These are phyloP conservation scores for Pao palembangensis DNA, from an alignment of 2,113 vertebrate species.

Conservation along the genomic window DNA sequence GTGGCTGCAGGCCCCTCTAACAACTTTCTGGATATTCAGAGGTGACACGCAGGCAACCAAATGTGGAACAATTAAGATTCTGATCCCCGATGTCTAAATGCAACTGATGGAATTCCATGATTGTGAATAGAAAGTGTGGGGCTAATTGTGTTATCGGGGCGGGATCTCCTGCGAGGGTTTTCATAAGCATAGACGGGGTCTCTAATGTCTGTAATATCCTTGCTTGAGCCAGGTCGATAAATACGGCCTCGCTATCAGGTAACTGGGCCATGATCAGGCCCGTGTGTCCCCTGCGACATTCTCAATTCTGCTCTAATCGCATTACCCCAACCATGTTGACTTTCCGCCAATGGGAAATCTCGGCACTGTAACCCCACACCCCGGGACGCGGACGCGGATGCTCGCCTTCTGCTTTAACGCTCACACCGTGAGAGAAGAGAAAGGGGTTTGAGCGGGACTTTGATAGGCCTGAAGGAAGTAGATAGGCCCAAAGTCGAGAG, in stretches of 20 bases:
- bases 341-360: slow-evolving; percentile 79
- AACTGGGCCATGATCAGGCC: slow-evolving; percentile 75
- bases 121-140: slow-evolving; percentile 66
- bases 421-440: slow-evolving; percentile 45
- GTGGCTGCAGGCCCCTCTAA: slow-evolving; percentile 47
- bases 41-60: slow-evolving; percentile 37
- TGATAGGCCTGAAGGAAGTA: slow-evolving; percentile 58
- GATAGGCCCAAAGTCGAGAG: slow-evolving; percentile 58
- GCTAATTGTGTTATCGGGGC: slow-evolving; percentile 69
- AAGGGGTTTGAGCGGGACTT: slow-evolving; percentile 51
- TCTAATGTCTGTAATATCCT: slow-evolving; percentile 72
- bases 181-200: slow-evolving; percentile 62
- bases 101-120: slow-evolving; percentile 69
- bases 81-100: slow-evolving; percentile 59
- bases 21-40: slow-evolving; percentile 61
- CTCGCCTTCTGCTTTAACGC: slow-evolving; percentile 50
- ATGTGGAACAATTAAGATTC: slow-evolving; percentile 64
- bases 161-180: slow-evolving; percentile 58
- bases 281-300: slow-evolving; percentile 74
- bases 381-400: slow-evolving; percentile 55
- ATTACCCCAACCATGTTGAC: slow-evolving; percentile 76
- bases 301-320: slow-evolving; percentile 75
- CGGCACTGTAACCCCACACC: slow-evolving; percentile 77
- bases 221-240: slow-evolving; percentile 65
- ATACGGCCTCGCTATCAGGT: slow-evolving; percentile 72